Evolutionary conservation across 2,797 vertebrate genomes (phyloP), one percentile per base, ranked within the genome.

Genomic region (Anguilla marmorata): DNA sequence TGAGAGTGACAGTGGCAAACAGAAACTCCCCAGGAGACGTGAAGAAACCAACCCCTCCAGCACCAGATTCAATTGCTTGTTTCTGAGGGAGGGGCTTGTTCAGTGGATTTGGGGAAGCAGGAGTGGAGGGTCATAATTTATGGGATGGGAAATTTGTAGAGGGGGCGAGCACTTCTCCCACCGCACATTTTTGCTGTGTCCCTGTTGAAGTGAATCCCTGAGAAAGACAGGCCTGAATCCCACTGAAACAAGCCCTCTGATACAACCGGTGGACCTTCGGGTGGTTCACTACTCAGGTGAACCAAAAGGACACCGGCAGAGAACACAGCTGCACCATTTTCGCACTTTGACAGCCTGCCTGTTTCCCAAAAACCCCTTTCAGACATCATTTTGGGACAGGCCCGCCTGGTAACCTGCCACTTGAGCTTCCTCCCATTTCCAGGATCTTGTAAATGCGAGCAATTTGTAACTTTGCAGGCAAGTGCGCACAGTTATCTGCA

Each of bases 151-250:
- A 14, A 58, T 58, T 58, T 58, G 14, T 58, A 58, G 56, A 16
- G 56, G 56, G 56, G 56, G 56, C 3, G 56, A 58, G 56, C 93
- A 94, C 88, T 93, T 90, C 83, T 88, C 91, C 88, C 87, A 85
- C 90, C 90, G 91, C 63, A 50, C 60, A 66, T 66, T 50, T 84
- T 50, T 83, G 74, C 58, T 58, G 41, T 30, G 58, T 84, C 19
- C 16, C 86, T 69, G 37, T 37, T 30, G 60, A 84, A 83, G 56
- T 63, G 52, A 56, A 30, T 37, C n/a, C 21, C 30, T 41, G 41
- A 30, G 86, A 87, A 84, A 84, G 86, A 16, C n/a, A 52, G 85
- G 33, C 27, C 69, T 50, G 69, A 56, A 50, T 86, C 19, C 56
- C 79, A 72, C 79, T 63, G 50, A 87, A 86, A 83, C 56, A 54